Conservation (phyloP, 2,888 invertebrate genomes). For the Dolomedes plantarius region DNA sequence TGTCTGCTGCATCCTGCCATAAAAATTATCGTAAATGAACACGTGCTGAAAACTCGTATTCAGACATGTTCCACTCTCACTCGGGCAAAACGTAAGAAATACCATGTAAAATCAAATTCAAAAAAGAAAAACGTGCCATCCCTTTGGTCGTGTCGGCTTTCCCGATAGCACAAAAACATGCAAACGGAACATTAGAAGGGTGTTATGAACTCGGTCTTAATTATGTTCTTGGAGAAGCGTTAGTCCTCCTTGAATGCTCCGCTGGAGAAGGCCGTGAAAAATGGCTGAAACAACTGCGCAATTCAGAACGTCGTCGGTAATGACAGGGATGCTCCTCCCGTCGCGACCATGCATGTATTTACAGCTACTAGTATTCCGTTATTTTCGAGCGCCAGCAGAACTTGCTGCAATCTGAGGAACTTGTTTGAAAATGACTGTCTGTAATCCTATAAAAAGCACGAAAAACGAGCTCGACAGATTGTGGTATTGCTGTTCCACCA, state of each 20-base stretch:
- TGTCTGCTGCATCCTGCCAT: no score
- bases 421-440: no score
- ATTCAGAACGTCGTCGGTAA: neutral
- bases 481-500: no score
- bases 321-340: neutral
- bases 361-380: neutral
- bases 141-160: neutral
- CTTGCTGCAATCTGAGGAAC: no score
- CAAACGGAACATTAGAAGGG: neutral
- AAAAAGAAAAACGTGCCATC: no score
- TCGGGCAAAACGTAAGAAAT: no score
- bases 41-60: no score
- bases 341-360: neutral
- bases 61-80: no score
- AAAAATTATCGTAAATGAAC: no score
- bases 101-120: no score
- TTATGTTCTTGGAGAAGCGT: neutral
- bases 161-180: neutral
- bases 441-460: no score
- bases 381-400: neutral
- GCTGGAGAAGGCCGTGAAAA: constrained; percentile 3
- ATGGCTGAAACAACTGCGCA: neutral
- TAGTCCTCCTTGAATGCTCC: neutral
- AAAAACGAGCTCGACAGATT: no score
- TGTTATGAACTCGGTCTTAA: neutral